Conservation (phyloP, 2,888 invertebrate species). For the Byasa hedistus region DNA sequence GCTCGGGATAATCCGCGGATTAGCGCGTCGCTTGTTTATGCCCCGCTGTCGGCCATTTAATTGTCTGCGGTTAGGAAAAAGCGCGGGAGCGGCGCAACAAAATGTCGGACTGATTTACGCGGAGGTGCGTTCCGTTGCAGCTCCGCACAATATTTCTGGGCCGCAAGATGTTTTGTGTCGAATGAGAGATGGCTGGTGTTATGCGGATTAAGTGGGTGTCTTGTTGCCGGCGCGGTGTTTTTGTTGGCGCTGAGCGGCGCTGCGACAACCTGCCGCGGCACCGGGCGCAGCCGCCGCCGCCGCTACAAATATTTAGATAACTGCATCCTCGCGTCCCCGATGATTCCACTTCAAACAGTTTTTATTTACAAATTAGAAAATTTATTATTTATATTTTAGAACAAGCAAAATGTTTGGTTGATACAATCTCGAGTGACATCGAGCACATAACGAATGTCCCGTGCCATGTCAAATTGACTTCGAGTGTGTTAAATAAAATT, state of each 20-base stretch:
- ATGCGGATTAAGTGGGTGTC: slow-evolving; percentile 59
- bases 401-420: no score
- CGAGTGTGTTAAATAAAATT: no score
- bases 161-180: slow-evolving; percentile 75
- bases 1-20: slow-evolving; percentile 71
- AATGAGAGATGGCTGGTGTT: slow-evolving; percentile 60
- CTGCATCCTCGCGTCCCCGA: not conserved
- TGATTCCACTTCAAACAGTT: no score
- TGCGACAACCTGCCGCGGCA: slow-evolving; percentile 31
- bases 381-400: no score
- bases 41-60: slow-evolving; percentile 60
- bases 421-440: no score
- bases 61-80: slow-evolving; percentile 69
- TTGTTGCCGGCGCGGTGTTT: slow-evolving; percentile 58
- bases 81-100: slow-evolving; percentile 63
- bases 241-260: slow-evolving; percentile 56
- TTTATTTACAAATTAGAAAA: no score
- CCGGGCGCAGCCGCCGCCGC: slow-evolving; percentile 14
- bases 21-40: slow-evolving; percentile 70
- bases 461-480: no score
- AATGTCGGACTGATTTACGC: slow-evolving; percentile 68
- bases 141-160: slow-evolving; percentile 71
- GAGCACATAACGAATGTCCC: no score
- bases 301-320: slow-evolving; percentile 26
- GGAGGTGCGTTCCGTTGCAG: slow-evolving; percentile 48